A percentile compares a stretch with the other conserved stretches of the same genome.
These are phyloP conservation scores for Macrotis lagotis DNA, from an alignment of 2,113 vertebrate species.

Conservation along the genomic window DNA sequence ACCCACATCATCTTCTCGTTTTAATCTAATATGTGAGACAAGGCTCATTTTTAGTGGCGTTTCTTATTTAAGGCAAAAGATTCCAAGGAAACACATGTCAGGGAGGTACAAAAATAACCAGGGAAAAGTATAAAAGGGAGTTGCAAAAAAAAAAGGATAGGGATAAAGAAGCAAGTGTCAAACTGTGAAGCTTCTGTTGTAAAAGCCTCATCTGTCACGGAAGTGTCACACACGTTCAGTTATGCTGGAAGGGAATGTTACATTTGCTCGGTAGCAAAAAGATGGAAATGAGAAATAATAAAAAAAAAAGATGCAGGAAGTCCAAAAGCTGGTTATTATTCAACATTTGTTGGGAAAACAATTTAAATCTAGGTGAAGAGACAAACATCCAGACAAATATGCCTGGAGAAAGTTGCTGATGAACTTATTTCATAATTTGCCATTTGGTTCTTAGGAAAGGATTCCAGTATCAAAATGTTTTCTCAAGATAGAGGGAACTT, in stretches of 20 bases:
- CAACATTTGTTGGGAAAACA: conserved; percentile 39
- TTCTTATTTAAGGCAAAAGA: conserved; percentile 77
- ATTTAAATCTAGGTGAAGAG: neutral
- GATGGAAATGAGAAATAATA: conserved; percentile 65
- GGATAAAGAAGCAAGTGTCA: conserved; percentile 84
- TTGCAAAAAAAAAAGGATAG: conserved; percentile 80
- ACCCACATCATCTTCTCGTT: conserved; percentile 65
- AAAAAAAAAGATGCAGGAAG: conserved; percentile 50
- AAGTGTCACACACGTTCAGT: conserved; percentile 68
- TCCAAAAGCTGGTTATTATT: conserved; percentile 36
- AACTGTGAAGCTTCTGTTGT: conserved; percentile 79
- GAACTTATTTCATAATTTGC: conserved; percentile 56
- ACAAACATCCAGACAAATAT: neutral
- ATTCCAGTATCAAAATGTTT: conserved; percentile 62
- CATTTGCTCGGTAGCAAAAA: conserved; percentile 62
- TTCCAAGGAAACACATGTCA: conserved; percentile 83
- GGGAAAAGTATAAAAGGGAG: conserved; percentile 81
- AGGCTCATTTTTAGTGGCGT: conserved; percentile 76
- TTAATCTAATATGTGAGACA: conserved; percentile 76
- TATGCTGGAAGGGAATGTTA: conserved; percentile 75
- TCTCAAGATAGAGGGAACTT: conserved; percentile 55
- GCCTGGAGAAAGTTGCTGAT: conserved; percentile 52
- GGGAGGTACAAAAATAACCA: conserved; percentile 80
- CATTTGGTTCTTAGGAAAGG: conserved; percentile 59
- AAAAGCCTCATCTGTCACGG: conserved; percentile 80